phyloP scores from a whole-genome alignment of 2,888 invertebrate genomes.

The Cephus pulcher region DNA sequence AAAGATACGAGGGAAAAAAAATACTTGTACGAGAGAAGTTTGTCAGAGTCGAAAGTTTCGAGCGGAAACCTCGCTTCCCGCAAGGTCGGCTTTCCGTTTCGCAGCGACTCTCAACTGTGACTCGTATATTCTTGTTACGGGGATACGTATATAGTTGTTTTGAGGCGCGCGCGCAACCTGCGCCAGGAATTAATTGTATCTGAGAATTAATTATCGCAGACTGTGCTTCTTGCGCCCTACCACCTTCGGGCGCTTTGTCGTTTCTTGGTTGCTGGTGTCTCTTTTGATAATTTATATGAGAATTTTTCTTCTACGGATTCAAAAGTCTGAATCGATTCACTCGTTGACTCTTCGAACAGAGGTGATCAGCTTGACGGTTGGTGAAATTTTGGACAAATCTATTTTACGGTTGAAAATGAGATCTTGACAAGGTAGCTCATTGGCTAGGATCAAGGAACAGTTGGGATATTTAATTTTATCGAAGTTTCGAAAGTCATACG shows the following conservation, averaged over 20 bases:
- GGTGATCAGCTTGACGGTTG: neutral
- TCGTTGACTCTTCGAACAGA: neutral
- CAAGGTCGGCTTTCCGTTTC: conserved; percentile 13
- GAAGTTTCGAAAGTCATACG: neutral
- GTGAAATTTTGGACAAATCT: neutral
- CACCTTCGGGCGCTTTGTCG: neutral
- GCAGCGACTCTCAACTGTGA: conserved; percentile 10
- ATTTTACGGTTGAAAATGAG: neutral
- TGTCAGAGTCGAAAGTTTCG: conserved; percentile 10
- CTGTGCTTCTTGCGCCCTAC: neutral
- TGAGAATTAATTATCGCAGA: neutral
- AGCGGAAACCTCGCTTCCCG: neutral
- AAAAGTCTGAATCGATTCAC: neutral
- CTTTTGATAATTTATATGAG: neutral
- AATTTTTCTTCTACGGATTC: neutral
- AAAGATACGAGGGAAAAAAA: neutral
- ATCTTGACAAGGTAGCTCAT: neutral
- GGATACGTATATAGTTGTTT: neutral
- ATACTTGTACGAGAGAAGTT: neutral
- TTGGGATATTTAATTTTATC: neutral
- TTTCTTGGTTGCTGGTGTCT: neutral
- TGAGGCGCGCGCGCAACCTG: neutral
- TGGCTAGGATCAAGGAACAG: neutral
- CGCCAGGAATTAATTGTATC: neutral
- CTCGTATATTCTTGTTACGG: neutral